phyloP scores from a whole-genome alignment of 2,113 vertebrate species.

The Nipponia nippon region DNA sequence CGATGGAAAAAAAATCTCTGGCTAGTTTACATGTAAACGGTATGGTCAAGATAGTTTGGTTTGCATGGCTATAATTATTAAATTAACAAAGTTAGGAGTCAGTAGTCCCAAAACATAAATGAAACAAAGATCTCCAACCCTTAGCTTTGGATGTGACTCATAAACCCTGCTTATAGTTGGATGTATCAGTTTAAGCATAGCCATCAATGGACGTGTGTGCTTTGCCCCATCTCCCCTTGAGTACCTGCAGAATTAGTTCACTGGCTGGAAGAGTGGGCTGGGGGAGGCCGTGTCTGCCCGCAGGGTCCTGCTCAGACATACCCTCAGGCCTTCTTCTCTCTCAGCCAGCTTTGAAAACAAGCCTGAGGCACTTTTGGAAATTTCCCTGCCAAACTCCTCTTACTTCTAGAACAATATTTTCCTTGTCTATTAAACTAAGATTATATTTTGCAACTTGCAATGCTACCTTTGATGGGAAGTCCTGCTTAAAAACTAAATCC shows the following conservation, averaged over 20 bases:
- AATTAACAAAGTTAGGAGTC: neutral
- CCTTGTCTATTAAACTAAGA: neutral
- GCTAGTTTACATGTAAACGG: neutral
- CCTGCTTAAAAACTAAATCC: neutral
- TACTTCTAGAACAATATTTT: neutral
- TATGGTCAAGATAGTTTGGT: neutral
- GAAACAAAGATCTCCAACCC: neutral
- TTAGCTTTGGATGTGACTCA: neutral
- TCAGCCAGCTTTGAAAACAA: neutral
- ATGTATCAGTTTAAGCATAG: neutral
- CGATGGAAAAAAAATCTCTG: neutral
- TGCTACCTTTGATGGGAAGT: neutral
- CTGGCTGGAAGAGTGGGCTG: neutral
- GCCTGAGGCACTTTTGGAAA: neutral
- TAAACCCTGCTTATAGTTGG: neutral
- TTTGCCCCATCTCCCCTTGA: neutral
- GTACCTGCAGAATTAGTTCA: neutral
- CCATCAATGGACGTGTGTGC: neutral
- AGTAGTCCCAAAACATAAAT: neutral
- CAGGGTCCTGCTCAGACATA: neutral
- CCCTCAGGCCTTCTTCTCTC: neutral
- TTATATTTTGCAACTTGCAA: neutral
- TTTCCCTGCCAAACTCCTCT: neutral
- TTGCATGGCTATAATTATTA: neutral
- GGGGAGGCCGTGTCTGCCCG: neutral